Conservation (phyloP, 1,140 invertebrate species). For the Bombus haemorrhoidalis region DNA sequence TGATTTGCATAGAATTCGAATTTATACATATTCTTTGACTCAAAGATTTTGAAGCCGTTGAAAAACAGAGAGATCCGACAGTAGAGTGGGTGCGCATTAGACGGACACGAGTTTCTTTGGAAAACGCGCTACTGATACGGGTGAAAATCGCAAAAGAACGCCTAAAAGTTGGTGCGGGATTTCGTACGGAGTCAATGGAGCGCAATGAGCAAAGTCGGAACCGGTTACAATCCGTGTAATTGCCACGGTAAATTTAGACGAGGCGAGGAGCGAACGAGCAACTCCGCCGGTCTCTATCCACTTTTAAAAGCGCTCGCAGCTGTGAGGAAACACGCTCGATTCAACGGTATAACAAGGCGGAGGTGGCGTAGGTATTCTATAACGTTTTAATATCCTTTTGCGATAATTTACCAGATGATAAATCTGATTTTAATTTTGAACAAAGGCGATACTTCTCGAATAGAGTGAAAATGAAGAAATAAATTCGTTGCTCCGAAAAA, state of each 20-base stretch:
- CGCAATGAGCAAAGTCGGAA: conserved; percentile 67
- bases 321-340: not conserved
- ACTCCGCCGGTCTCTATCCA: conserved; percentile 2
- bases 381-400: not conserved
- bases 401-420: not conserved
- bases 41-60: not conserved
- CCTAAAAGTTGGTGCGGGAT: not conserved
- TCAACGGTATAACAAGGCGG: not conserved
- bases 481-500: too few relatives aligned
- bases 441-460: not conserved
- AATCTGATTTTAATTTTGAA: not conserved
- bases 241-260: conserved; percentile 71
- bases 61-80: not conserved
- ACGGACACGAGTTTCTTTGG: conserved; percentile 15
- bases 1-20: too few relatives aligned
- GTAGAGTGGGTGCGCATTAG: not conserved
- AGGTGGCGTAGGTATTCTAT: conserved; percentile 2
- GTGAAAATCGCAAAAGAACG: conserved; percentile 49
- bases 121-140: not conserved
- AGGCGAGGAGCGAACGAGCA: conserved; percentile 45
- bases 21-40: not conserved
- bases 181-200: conserved; percentile 64
- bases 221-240: conserved; percentile 71
- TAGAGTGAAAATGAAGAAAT: not conserved
- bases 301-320: conserved; percentile 17